Conservation (phyloP, 2,888 invertebrate species). For the Heteromyza rotundicornis region DNA sequence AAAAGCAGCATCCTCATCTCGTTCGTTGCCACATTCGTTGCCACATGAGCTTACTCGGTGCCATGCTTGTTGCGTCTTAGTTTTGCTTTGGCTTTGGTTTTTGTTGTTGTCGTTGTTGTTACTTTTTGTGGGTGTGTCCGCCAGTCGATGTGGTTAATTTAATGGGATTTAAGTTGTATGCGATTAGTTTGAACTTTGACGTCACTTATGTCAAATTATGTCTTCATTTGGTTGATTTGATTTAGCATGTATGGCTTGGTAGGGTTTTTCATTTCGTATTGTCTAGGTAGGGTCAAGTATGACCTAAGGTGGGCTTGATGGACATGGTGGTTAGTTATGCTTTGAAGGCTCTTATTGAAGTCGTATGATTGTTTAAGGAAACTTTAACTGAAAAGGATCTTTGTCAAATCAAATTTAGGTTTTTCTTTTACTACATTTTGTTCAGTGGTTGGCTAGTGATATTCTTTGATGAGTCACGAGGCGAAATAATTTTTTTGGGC, state of each 20-base stretch:
- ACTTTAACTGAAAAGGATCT: too few species aligned
- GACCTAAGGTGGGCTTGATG: too few species aligned
- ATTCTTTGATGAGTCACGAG: too few species aligned
- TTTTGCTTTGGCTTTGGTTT: background rate
- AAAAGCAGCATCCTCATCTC: background rate
- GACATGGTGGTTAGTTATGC: too few species aligned
- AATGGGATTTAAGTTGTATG: slow-evolving; percentile 13
- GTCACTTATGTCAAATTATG: slow-evolving; percentile 57
- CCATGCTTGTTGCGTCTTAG: background rate
- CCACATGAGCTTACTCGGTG: background rate
- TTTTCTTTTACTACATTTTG: too few species aligned
- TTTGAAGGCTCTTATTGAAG: too few species aligned
- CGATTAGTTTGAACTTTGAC: slow-evolving; percentile 47
- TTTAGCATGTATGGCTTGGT: background rate
- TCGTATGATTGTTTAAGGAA: too few species aligned
- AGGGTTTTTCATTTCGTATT: too few species aligned
- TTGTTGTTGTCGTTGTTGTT: background rate
- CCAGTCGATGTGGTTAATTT: slow-evolving; percentile 13
- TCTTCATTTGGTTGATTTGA: slow-evolving; percentile 39
- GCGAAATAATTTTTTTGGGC: too few species aligned
- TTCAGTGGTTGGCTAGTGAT: too few species aligned
- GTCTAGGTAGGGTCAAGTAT: too few species aligned
- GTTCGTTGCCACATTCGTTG: background rate
- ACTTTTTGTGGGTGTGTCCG: slow-evolving; percentile 24
- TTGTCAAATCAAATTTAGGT: too few species aligned